A percentile compares a stretch with the other conserved stretches of the same genome.
phyloP scores from a whole-genome alignment of 2,113 vertebrate species.

The Verasper variegatus region DNA sequence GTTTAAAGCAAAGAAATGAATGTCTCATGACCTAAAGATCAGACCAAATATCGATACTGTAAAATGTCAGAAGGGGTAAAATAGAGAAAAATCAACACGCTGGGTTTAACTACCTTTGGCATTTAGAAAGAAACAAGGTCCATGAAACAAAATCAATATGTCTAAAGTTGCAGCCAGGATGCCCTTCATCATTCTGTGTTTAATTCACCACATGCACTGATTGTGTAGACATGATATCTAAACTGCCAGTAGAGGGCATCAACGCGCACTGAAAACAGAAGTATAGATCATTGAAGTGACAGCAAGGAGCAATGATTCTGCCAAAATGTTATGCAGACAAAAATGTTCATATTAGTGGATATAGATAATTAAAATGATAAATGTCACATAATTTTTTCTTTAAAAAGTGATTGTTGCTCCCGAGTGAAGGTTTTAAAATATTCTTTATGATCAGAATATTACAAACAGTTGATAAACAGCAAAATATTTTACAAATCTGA shows the following conservation, averaged over 20 bases:
- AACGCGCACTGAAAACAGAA: constrained; percentile 1
- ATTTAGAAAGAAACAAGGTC: constrained; percentile 46
- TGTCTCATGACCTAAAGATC: neutral
- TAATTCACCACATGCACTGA: constrained; percentile 3
- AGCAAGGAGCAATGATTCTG: neutral
- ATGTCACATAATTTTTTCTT: too few species aligned
- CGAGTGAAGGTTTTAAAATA: too few species aligned
- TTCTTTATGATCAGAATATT: too few species aligned
- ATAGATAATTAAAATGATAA: too few species aligned
- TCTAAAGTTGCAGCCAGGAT: constrained; percentile 7
- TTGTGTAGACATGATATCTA: constrained; percentile 2
- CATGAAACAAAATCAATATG: constrained; percentile 23
- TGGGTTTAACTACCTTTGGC: constrained; percentile 48
- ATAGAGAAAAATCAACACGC: neutral
- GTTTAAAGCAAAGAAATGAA: neutral
- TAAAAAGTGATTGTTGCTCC: too few species aligned
- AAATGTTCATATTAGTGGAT: too few species aligned
- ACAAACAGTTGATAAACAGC: too few species aligned
- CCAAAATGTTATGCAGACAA: too few species aligned
- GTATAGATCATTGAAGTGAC: neutral
- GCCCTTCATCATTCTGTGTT: neutral
- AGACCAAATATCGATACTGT: constrained; percentile 15
- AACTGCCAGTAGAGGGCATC: constrained; percentile 57
- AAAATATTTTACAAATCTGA: too few species aligned
- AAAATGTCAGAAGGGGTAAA: constrained; percentile 39